These are phyloP conservation scores for Zosterops hypoxanthus DNA, from an alignment of 2,113 vertebrate species.

Conservation along the genomic window DNA sequence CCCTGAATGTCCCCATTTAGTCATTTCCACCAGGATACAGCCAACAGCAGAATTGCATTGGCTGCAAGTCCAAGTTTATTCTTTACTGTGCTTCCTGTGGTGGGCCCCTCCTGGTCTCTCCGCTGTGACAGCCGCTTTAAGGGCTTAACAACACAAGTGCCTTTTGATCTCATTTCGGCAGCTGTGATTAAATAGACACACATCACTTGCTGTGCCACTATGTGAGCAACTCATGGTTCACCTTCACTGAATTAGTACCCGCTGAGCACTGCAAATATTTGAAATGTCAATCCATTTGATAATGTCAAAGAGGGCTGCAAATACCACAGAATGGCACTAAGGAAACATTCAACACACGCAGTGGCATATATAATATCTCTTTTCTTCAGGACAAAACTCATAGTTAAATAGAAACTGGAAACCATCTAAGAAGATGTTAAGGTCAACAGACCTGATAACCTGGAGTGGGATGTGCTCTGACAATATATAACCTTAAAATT, in stretches of 20 bases:
- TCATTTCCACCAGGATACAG: background rate
- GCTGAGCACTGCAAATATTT: conserved; percentile 91
- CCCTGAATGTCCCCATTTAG: background rate
- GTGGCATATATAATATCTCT: conserved; percentile 74
- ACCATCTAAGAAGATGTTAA: conserved; percentile 40
- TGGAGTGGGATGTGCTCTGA: background rate
- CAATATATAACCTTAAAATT: conserved; percentile 26
- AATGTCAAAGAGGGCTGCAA: conserved; percentile 85
- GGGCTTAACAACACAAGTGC: conserved; percentile 70
- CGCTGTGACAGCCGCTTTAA: conserved; percentile 69
- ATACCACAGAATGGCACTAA: conserved; percentile 82
- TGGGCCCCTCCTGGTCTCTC: conserved; percentile 52
- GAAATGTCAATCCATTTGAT: conserved; percentile 94
- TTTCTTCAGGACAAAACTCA: conserved; percentile 64
- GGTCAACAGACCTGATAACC: conserved; percentile 67
- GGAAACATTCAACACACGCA: conserved; percentile 61
- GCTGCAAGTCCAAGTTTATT: background rate
- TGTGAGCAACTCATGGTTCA: conserved; percentile 74
- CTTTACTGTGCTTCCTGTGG: conserved; percentile 7
- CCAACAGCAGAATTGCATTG: background rate
- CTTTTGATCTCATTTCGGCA: conserved; percentile 82
- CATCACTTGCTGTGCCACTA: conserved; percentile 79
- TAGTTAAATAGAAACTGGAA: conserved; percentile 56
- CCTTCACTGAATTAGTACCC: conserved; percentile 83
- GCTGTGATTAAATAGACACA: conserved; percentile 86